A percentile compares a stretch with the other conserved stretches of the same genome.
phyloP scores from a whole-genome alignment of 2,113 vertebrate genomes.

The Formicarius rufipectus region DNA sequence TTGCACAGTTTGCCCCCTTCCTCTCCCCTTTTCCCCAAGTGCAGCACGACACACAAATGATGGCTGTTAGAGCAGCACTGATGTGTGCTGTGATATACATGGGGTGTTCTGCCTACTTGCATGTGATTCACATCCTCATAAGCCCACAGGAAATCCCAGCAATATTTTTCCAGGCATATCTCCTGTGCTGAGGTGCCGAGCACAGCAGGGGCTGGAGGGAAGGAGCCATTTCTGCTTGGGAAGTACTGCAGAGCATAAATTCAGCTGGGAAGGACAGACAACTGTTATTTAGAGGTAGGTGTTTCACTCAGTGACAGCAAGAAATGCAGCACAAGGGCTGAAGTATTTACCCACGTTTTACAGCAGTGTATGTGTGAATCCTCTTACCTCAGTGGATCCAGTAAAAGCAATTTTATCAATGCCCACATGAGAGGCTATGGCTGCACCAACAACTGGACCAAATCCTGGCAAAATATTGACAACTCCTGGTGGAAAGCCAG shows the following conservation, averaged over 20 bases:
- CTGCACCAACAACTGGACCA: constrained; percentile 92
- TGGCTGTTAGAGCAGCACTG: constrained; percentile 5
- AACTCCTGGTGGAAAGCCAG: constrained; percentile 97
- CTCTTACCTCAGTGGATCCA: constrained; percentile 93
- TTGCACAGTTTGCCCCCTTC: neutral
- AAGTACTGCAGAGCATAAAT: neutral
- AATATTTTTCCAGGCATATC: constrained; percentile 62
- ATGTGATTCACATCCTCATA: constrained; percentile 51
- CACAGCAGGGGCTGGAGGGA: constrained; percentile 41
- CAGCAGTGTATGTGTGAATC: neutral
- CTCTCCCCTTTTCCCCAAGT: neutral
- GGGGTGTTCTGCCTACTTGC: constrained; percentile 53
- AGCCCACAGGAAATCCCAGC: constrained; percentile 64
- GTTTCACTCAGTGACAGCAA: neutral
- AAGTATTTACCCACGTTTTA: neutral
- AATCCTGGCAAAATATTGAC: constrained; percentile 99
- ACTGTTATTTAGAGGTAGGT: neutral
- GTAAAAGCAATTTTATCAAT: constrained; percentile 99
- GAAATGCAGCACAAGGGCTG: neutral
- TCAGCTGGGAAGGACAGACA: neutral
- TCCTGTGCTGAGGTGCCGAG: constrained; percentile 38
- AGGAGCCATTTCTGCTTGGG: neutral
- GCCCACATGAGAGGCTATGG: constrained; percentile 92
- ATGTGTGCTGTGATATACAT: neutral
- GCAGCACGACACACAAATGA: constrained; percentile 5